Conservation (phyloP, 2,888 invertebrate genomes). For the Cremastinae sp. region DNA sequence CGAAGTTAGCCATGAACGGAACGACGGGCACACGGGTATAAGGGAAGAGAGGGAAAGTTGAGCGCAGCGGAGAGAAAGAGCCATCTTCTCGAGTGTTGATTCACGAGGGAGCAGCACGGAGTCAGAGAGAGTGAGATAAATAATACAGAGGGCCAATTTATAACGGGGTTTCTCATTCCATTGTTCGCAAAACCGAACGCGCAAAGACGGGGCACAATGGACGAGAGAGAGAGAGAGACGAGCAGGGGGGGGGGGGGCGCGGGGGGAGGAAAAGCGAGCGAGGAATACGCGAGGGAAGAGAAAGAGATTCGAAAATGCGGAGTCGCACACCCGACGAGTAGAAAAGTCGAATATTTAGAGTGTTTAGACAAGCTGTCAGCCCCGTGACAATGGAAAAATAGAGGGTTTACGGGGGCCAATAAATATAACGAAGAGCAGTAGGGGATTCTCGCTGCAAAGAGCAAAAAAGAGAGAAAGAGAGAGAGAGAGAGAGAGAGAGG, state of each 20-base stretch:
- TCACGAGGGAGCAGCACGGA: constrained; percentile 22
- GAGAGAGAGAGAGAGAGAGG: no score
- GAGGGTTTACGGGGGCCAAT: constrained; percentile 62
- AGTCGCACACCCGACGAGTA: constrained; percentile 47
- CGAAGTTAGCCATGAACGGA: neutral
- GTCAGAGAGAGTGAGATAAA: constrained; percentile 35
- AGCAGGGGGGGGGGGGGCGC: no score
- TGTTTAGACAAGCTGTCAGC: constrained; percentile 76
- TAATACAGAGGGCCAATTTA: constrained; percentile 63
- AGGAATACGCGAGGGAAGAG: constrained; percentile 40
- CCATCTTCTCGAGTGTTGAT: constrained; percentile 51
- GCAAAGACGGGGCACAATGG: constrained; percentile 49
- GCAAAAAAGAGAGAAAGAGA: no score
- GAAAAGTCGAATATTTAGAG: constrained; percentile 72
- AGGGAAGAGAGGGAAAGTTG: constrained; percentile 8
- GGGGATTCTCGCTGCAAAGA: constrained; percentile 30
- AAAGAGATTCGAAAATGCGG: constrained; percentile 37
- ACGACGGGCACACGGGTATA: neutral
- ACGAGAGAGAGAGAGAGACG: no score
- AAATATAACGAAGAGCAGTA: constrained; percentile 61
- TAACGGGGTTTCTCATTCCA: constrained; percentile 68
- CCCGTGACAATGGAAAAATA: constrained; percentile 68
- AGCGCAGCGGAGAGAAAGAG: constrained; percentile 30
- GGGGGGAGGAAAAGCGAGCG: constrained; percentile 6
- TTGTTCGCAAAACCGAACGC: constrained; percentile 70